Evolutionary conservation across 1,140 invertebrate genomes (phyloP), one percentile per base, ranked within the genome.

Genomic region (Meloidogyne hapla): DNA sequence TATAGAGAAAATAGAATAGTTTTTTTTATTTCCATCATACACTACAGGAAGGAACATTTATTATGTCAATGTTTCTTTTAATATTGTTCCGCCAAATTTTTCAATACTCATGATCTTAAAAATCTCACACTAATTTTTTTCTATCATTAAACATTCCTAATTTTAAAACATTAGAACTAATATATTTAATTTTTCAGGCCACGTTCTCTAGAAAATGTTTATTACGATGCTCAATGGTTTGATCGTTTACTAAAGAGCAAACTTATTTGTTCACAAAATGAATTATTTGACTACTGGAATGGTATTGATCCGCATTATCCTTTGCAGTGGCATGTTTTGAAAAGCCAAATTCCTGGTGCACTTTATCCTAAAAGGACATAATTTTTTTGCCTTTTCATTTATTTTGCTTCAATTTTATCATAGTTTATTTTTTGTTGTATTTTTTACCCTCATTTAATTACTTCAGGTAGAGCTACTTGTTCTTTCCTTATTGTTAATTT

Each of bases 271-370:
- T 48, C 69, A 70, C 69, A 70, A 56, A 18, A 25, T 45, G 45
- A 45, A 15, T 56, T 56, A 56, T 45, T 56, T 26, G 69, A 70
- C 18, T 70, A 70, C 9, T 70, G 69, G 69, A 70, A 70, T 42
- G 69, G 69, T 1, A 70, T 70, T 45, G 69, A 70, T 45, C 69
- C 69, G 9, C 69, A 70, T 45, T 70, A 70, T 70, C 69, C 69
- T 42, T n/a, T 70, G 13, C 69, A 70, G 15, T 70, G 69, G 69
- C 69, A 70, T 61, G 61, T 70, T 70, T 25, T 70, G 18, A 45
- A 61, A 28, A 28, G 69, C 8, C 69, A 70, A 70, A 70, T 70
- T 70, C 69, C 69, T 25, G 69, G 69, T 45, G 69, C 69, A 45
- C 28, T 70, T 25, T 70, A 26, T 45, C 69, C 69, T 26, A 45